These are phyloP conservation scores for Punctoribates punctum DNA, from an alignment of 2,888 invertebrate genomes.

Conservation along the genomic window DNA sequence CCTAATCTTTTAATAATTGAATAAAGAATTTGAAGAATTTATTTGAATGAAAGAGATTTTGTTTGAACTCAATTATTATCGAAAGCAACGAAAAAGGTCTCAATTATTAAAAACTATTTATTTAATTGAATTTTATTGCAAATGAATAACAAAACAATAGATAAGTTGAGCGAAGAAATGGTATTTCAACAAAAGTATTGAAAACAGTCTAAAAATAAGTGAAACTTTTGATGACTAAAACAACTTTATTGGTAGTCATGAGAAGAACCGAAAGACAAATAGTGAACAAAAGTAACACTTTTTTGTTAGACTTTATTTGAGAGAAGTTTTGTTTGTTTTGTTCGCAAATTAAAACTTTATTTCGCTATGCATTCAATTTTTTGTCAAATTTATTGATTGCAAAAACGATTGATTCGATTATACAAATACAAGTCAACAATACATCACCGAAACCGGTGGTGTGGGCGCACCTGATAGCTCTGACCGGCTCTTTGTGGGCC, in stretches of 20 bases:
- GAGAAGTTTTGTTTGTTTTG: not conserved
- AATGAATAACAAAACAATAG: too few species aligned
- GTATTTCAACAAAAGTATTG: too few species aligned
- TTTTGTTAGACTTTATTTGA: conserved; percentile 1
- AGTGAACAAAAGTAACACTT: conserved; percentile 5
- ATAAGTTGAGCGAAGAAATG: too few species aligned
- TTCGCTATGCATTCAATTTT: not conserved
- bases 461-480: conserved; percentile 83
- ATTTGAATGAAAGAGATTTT: too few species aligned
- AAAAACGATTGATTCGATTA: not conserved
- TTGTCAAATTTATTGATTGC: not conserved
- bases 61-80: too few species aligned
- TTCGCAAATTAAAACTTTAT: conserved; percentile 7
- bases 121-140: too few species aligned
- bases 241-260: not conserved
- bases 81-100: too few species aligned
- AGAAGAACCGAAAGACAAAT: not conserved
- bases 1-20: too few species aligned
- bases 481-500: conserved; percentile 98
- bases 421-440: not conserved
- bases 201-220: too few species aligned
- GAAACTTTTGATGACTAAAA: too few species aligned
- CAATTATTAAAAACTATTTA: too few species aligned
- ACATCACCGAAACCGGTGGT: conserved; percentile 16
- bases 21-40: too few species aligned